Base-by-base conservation (phyloP, 2,797 vertebrate genomes). In the Falco biarmicus region DNA sequence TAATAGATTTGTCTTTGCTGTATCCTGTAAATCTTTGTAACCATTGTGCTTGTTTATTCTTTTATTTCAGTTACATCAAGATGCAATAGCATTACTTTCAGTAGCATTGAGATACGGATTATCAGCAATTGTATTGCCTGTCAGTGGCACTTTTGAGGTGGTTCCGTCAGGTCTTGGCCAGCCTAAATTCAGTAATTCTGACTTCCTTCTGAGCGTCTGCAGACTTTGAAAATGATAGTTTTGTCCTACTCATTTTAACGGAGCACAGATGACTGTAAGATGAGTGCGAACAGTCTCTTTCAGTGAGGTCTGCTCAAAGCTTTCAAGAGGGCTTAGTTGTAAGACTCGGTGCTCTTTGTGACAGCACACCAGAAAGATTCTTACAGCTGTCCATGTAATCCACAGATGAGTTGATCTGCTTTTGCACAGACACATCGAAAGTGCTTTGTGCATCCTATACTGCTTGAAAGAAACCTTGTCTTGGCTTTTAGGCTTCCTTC, bases 361-460 rank as follows among this genome's bases (percentile, higher is more conserved):
- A 4, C 61, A 7, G 9, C 6, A 5, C 25, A 16, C 17, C 64
- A 25, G 57, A 60, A 71, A 19, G 34, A 73, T 47, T 69, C 31
- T 60, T 37, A 29, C 5, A 60, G 41, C 41, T 13, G 6, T 69
- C 71, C 37, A 6, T 50, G 43, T 74, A 83, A 59, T 80, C 41
- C 14, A 7, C 0, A 0, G 28, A 45, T 57, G 25, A 80, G 15
- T 2, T 48, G 43, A 50, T 89, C 14, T 22, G 20, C 37, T 70
- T 76, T 83, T 85, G 59, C 28, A 25, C n/a, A 83, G 51, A 28
- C 63, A 13, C 8, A 48, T 1, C 4, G 3, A 2, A 77, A 89
- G 31, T 64, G 37, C 29, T 83, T 70, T 51, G 18, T 66, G 39
- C 28, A 6, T 51, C 51, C 22, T 89, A 10, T 15, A 19, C 24